phyloP scores from a whole-genome alignment of 2,888 invertebrate genomes.

The Mythimna lalbum region DNA sequence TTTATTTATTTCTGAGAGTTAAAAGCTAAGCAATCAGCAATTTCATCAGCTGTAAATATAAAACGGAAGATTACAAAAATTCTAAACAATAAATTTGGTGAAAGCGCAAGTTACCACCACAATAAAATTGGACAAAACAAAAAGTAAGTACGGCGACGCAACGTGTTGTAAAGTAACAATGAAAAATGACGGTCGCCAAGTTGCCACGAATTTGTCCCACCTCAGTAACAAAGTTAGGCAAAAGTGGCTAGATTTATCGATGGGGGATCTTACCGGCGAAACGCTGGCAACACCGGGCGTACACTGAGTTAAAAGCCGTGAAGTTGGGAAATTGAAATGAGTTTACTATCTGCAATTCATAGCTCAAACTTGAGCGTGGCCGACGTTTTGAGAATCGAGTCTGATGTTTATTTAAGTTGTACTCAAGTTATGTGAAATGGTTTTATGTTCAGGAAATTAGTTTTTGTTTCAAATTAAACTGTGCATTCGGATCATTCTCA shows the following conservation, averaged over 20 bases:
- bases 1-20: conserved; percentile 26
- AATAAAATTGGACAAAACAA: conserved; percentile 67
- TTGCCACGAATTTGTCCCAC: conserved; percentile 69
- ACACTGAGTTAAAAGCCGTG: conserved; percentile 62
- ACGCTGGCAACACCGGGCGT: conserved; percentile 57
- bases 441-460: conserved; percentile 5
- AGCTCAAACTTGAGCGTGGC: conserved; percentile 48
- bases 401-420: conserved; percentile 54
- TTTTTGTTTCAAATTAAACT: background rate
- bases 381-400: conserved; percentile 42
- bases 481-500: background rate
- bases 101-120: conserved; percentile 63
- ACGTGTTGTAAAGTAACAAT: conserved; percentile 71
- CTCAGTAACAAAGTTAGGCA: conserved; percentile 70
- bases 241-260: conserved; percentile 71
- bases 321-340: conserved; percentile 64
- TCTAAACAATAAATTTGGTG: conserved; percentile 60
- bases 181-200: conserved; percentile 68
- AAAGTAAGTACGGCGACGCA: conserved; percentile 63
- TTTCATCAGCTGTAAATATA: conserved; percentile 56
- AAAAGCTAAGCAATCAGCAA: conserved; percentile 27
- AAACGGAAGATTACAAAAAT: conserved; percentile 63
- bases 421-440: conserved; percentile 16
- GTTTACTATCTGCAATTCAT: conserved; percentile 65
- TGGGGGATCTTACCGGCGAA: conserved; percentile 62